These are phyloP conservation scores for Aptenodytes patagonicus DNA, from an alignment of 2,113 vertebrate species.

Conservation along the genomic window DNA sequence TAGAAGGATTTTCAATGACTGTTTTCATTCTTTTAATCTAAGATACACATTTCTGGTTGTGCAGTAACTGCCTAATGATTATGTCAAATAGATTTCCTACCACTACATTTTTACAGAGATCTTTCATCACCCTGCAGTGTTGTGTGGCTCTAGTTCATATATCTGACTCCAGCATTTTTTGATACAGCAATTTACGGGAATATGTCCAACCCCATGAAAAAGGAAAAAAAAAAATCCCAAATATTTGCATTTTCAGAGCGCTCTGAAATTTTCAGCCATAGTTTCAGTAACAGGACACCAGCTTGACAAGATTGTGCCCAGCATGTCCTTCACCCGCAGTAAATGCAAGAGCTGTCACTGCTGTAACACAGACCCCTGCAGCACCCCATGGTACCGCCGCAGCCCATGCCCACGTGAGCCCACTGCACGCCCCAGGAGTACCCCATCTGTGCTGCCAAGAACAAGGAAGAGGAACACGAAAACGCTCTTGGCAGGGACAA, in stretches of 20 bases:
- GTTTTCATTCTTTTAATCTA: neutral
- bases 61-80: neutral
- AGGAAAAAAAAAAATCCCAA: neutral
- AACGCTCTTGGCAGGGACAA: accelerated
- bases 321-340: accelerated
- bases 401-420: neutral
- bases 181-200: neutral
- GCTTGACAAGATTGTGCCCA: neutral
- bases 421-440: neutral
- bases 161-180: neutral
- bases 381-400: accelerated
- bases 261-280: neutral
- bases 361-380: neutral
- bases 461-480: neutral
- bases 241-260: neutral
- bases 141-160: neutral
- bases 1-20: neutral
- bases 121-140: neutral
- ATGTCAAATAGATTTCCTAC: neutral
- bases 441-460: accelerated
- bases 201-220: neutral
- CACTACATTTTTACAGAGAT: neutral
- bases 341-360: neutral
- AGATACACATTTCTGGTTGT: neutral
- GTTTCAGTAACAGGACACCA: neutral